Evolutionary conservation across 1,140 invertebrate genomes (phyloP), one percentile per base, ranked within the genome.

Genomic region (Psilanteris sp.): DNA sequence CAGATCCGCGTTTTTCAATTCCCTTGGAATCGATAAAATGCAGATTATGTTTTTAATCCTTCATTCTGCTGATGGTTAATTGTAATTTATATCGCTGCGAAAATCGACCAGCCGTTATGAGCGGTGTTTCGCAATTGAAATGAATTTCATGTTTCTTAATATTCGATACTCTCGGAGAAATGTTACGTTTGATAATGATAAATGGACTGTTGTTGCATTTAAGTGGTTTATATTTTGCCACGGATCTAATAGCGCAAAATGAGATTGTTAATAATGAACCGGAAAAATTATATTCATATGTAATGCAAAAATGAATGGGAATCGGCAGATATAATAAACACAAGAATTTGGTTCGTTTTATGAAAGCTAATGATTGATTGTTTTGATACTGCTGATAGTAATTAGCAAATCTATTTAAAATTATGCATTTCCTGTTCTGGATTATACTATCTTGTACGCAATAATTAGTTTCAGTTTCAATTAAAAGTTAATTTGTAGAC

Each of bases 331-430:
- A 11, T 2, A 37, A n/a, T 18, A 11, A 37, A 13, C 31, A 31
- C 36, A 37, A 46, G 39, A 67, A 67, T 67, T 67, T 22, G 16
- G 14, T 34, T 48, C 26, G 18, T 18, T 41, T 68, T 39, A 37
- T 57, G 64, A 68, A 50, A 67, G 62, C 11, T 10, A 26, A 31
- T 57, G 64, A 57, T 68, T 22, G 43, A 68, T 57, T 32, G 29
- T 9, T 15, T 1, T 24, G 50, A 67, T 67, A 67, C 0, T 13
- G 48, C 2, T 14, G 59, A 43, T 32, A 52, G 54, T 44, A 52
- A 43, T 37, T 13, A 1, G 5, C 13, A 46, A 46, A 20, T 34
- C 8, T 10, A 48, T 39, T 31, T 31, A 24, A 48, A 14, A 41
- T 41, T 50, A 15, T 7, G 26, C 13, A 14, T 62, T 62, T 62